Evolutionary conservation across 2,113 vertebrate genomes (phyloP).

Genomic region (Callorhinus ursinus): DNA sequence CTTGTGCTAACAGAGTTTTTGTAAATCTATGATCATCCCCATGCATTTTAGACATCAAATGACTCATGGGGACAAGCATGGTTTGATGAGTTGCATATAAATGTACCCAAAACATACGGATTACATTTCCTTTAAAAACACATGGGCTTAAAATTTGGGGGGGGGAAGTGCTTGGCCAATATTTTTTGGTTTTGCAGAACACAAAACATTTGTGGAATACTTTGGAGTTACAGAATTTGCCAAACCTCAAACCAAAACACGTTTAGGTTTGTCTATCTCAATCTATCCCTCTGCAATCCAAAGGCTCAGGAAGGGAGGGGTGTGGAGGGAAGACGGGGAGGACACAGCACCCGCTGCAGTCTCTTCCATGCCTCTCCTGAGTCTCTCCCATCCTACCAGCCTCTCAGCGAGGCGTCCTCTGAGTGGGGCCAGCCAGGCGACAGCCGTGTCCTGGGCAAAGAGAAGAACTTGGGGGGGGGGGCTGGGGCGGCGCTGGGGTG

Average conservation of each 20-base stretch:
- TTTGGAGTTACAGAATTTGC: slow-evolving; percentile 74
- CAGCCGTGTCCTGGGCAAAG: background rate
- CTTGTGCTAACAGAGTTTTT: background rate
- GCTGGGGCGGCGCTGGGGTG: background rate
- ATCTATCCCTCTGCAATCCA: background rate
- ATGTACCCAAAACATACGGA: slow-evolving; percentile 79
- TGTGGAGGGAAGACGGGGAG: background rate
- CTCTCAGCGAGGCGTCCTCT: background rate
- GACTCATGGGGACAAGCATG: slow-evolving; percentile 39
- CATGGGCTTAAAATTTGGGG: slow-evolving; percentile 78
- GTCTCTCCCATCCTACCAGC: background rate
- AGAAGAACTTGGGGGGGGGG: background rate
- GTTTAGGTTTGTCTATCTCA: slow-evolving; percentile 79
- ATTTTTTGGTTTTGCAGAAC: slow-evolving; percentile 80
- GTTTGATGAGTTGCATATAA: slow-evolving; percentile 76
- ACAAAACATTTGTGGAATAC: slow-evolving; percentile 81
- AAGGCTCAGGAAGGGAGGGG: slow-evolving; percentile 11
- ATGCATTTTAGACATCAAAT: slow-evolving; percentile 48
- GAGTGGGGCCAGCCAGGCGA: background rate
- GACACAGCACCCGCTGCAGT: background rate
- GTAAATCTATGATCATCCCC: background rate
- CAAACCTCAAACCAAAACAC: slow-evolving; percentile 83
- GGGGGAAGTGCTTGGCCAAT: slow-evolving; percentile 70
- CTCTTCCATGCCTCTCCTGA: background rate
- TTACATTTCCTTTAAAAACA: slow-evolving; percentile 81